Evolutionary conservation across 2,113 vertebrate genomes (phyloP).

Genomic region (Gymnobelideus leadbeateri): DNA sequence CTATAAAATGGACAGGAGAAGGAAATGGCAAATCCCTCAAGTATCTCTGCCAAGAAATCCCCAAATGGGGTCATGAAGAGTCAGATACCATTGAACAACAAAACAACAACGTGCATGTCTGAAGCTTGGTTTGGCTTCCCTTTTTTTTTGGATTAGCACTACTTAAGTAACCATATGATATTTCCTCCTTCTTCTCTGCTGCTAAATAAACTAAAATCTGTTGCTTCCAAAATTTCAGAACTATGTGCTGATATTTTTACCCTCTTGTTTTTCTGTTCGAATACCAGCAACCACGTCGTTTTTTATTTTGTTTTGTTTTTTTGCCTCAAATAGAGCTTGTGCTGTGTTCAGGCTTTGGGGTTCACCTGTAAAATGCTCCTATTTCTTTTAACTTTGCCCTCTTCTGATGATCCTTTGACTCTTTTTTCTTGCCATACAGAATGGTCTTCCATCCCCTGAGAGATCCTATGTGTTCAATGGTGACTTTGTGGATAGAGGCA

Average conservation of each 20-base stretch:
- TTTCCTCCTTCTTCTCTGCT: neutral
- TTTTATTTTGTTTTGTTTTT: too few relatives aligned
- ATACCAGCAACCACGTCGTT: neutral
- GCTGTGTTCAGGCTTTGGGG: neutral
- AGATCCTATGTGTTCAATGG: constrained; percentile 94
- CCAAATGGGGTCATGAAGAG: too few relatives aligned
- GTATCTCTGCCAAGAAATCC: too few relatives aligned
- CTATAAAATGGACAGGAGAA: too few relatives aligned
- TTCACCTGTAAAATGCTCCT: neutral
- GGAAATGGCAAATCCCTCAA: too few relatives aligned
- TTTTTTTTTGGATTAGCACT: neutral
- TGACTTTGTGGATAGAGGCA: constrained; percentile 95
- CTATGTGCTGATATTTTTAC: neutral
- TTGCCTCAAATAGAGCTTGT: neutral
- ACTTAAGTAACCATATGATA: neutral
- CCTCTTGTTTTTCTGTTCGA: neutral
- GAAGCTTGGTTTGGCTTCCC: neutral
- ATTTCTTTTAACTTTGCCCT: neutral
- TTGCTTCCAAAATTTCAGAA: neutral
- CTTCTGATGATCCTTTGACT: neutral
- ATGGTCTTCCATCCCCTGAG: constrained; percentile 93
- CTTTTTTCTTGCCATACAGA: constrained; percentile 82
- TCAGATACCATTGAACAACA: too few relatives aligned
- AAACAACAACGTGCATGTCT: too few relatives aligned
- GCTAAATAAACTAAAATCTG: neutral